Evolutionary conservation across 2,113 vertebrate species (phyloP).

Genomic region (Herpetotheres cachinnans): DNA sequence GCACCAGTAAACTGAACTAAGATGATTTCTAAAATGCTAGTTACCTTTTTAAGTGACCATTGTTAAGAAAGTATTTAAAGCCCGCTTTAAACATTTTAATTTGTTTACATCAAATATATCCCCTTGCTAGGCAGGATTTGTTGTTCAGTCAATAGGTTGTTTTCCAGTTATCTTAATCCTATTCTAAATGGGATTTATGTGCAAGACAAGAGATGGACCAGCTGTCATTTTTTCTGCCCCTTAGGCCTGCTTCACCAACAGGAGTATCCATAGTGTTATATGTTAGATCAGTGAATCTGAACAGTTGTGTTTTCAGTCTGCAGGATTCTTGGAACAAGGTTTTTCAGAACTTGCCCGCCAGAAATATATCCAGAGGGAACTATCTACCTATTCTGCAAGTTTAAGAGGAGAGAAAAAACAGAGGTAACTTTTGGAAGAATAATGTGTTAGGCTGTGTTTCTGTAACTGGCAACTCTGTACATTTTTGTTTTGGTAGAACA

Average conservation of each 20-base stretch:
- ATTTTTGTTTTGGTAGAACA: neutral
- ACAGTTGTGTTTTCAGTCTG: slow-evolving; percentile 38
- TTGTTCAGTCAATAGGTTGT: slow-evolving; percentile 24
- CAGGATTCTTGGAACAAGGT: slow-evolving; percentile 21
- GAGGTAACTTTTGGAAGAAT: neutral
- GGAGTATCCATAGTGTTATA: neutral
- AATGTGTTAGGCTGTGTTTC: neutral
- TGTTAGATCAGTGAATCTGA: slow-evolving; percentile 23
- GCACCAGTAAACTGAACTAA: neutral
- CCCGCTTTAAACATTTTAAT: neutral
- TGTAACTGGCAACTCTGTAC: neutral
- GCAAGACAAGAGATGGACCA: slow-evolving; percentile 49
- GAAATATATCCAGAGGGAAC: slow-evolving; percentile 5
- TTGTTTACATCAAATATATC: neutral
- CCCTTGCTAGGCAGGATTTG: slow-evolving; percentile 25
- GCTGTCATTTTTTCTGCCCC: slow-evolving; percentile 65
- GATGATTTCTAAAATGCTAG: neutral
- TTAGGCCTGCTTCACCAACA: slow-evolving; percentile 8
- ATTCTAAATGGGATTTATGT: slow-evolving; percentile 68
- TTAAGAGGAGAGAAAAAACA: neutral
- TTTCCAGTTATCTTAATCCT: slow-evolving; percentile 64
- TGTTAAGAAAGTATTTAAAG: slow-evolving; percentile 20
- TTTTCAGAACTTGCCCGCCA: slow-evolving; percentile 34
- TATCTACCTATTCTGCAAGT: neutral
- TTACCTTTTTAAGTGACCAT: neutral